Conservation (phyloP, 2,797 vertebrate genomes). For the Hoplostethus atlanticus region DNA sequence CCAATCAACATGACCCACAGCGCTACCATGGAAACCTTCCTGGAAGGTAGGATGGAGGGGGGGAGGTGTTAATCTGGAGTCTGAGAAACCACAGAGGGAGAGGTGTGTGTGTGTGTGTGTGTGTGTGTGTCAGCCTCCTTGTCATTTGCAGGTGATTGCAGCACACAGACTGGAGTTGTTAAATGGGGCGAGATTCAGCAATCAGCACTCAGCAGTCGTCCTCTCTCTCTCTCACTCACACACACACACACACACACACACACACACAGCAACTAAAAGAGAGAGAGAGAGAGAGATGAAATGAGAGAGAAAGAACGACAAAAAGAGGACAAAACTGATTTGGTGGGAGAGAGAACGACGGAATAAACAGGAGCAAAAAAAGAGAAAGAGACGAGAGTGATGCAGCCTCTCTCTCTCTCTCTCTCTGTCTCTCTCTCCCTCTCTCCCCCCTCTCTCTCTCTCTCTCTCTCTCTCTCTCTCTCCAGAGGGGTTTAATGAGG, state of each 20-base stretch:
- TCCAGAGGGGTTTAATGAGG: slow-evolving; percentile 77
- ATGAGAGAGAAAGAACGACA: neutral
- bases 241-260: too few species aligned
- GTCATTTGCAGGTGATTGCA: too few species aligned
- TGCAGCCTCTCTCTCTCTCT: neutral
- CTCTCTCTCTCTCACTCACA: too few species aligned
- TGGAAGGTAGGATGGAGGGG: slow-evolving; percentile 84
- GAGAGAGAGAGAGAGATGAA: neutral
- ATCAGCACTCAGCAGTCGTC: too few species aligned
- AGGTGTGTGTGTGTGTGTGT: too few species aligned
- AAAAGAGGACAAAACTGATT: slow-evolving; percentile 8
- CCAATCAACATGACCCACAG: slow-evolving; percentile 96
- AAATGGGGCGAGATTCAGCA: too few species aligned
- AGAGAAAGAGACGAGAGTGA: neutral
- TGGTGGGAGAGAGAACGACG: neutral
- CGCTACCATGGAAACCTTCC: slow-evolving; percentile 93
- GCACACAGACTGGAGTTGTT: too few species aligned
- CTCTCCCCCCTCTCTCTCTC: slow-evolving; percentile 28
- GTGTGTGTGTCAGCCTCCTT: too few species aligned
- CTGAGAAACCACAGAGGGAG: too few species aligned
- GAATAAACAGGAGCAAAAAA: slow-evolving; percentile 20
- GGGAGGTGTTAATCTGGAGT: too few species aligned
- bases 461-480: slow-evolving; percentile 34
- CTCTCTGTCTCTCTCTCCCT: slow-evolving; percentile 5
- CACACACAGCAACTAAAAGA: too few species aligned